Base-by-base conservation (phyloP, 2,797 vertebrate species). In the Tadarida brasiliensis region DNA sequence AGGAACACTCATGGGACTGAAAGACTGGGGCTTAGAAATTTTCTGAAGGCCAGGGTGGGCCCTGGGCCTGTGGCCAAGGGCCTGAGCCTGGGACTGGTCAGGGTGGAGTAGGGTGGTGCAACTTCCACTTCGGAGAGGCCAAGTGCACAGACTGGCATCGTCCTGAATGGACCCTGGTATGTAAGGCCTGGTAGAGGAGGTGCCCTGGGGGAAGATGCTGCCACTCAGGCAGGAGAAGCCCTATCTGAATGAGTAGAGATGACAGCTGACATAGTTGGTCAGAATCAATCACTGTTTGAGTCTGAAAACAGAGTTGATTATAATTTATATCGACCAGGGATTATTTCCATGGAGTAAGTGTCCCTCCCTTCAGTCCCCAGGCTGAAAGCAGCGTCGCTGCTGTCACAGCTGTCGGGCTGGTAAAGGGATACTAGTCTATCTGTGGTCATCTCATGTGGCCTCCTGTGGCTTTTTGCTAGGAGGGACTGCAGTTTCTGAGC, bases 171-270 rank as follows among this genome's bases (percentile, higher is more conserved):
- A 78, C 17, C 7, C 35, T 33, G 56, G 67, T 26, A 76, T 1
- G 0, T 67, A 7, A 73, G 81, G 81, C n/a, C 54, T 49, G 94
- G 83, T 90, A 98, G 98, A 39, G 97, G 97, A 95, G 94, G 95
- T 0, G 9, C 16, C 67, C 77, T 47, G 35, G 30, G 65, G 81
- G 44, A 74, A 73, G 92, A 49, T 14, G n/a, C 78, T 91, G 44
- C 76, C 81, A 57, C 28, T 28, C 1, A 24, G n/a, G 17, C 15
- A 44, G 54, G 59, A 87, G 57, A 78, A 86, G 65, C 22, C 47
- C 85, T 71, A 15, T 80, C 15, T 77, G 56, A 87, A 47, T 9
- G 28, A 33, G 39, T 24, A 30, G n/a, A 54, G 39, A 30, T 78
- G 65, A 71, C 20, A 11, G 80, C 39, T 87, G 54, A 70, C n/a